Evolutionary conservation across 2,113 vertebrate genomes (phyloP).

Genomic region (Antennarius striatus): DNA sequence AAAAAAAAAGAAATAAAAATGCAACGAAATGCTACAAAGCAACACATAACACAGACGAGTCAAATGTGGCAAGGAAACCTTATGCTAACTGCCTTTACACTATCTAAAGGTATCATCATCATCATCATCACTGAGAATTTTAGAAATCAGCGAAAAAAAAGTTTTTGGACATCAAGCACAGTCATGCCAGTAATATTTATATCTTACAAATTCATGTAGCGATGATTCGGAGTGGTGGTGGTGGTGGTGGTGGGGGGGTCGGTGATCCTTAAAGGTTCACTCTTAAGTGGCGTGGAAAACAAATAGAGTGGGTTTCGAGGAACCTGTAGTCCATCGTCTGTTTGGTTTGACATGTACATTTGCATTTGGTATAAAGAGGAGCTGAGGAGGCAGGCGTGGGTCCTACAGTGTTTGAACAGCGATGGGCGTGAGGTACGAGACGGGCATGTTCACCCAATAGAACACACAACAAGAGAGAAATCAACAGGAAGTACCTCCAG

Average conservation of each 20-base stretch:
- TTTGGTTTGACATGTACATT: slow-evolving; percentile 73
- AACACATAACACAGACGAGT: slow-evolving; percentile 87
- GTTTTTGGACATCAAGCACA: slow-evolving; percentile 79
- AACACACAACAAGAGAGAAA: slow-evolving; percentile 35
- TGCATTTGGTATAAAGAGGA: slow-evolving; percentile 82
- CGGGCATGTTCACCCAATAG: slow-evolving; percentile 31
- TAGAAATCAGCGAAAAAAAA: slow-evolving; percentile 78
- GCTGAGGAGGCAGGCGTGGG: slow-evolving; percentile 53
- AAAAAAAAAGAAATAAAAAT: slow-evolving; percentile 82
- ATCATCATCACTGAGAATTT: slow-evolving; percentile 58
- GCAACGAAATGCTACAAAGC: slow-evolving; percentile 86
- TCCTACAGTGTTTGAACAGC: slow-evolving; percentile 50
- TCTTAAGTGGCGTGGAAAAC: slow-evolving; percentile 53
- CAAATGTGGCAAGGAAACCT: slow-evolving; percentile 76
- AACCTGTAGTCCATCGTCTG: slow-evolving; percentile 64
- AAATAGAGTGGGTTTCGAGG: slow-evolving; percentile 56
- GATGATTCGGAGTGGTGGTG: slow-evolving; percentile 50
- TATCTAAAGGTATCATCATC: slow-evolving; percentile 70
- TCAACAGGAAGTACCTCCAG: slow-evolving; percentile 51
- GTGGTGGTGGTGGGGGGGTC: background rate
- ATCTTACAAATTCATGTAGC: slow-evolving; percentile 78
- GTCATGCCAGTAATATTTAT: slow-evolving; percentile 82
- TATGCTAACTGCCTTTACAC: slow-evolving; percentile 69
- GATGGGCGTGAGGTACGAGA: slow-evolving; percentile 24
- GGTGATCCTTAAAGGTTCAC: slow-evolving; percentile 60